Conservation (phyloP, 1,140 invertebrate genomes). For the Cotesia vestalis region DNA sequence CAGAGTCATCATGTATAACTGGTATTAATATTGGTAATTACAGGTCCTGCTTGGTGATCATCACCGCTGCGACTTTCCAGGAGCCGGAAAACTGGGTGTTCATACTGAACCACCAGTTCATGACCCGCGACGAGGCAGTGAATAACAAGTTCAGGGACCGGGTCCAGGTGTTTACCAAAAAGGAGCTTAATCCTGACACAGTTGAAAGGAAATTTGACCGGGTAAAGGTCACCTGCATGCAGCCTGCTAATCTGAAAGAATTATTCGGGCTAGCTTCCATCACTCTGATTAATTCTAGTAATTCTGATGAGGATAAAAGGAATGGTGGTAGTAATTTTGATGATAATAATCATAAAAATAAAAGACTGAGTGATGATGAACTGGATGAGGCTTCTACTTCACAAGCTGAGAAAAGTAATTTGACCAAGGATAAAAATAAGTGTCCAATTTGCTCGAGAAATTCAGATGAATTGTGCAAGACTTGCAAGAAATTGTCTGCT, state of each 20-base stretch:
- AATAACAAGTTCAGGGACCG: constrained; percentile 59
- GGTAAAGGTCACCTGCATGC: too few relatives aligned
- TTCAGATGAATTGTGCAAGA: constrained; percentile 49
- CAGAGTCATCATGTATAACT: constrained; percentile 54
- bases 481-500: constrained; percentile 45
- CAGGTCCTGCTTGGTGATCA: constrained; percentile 56
- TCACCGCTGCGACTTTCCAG: constrained; percentile 52
- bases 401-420: background rate
- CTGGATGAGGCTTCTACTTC: constrained; percentile 17
- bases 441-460: constrained; percentile 45
- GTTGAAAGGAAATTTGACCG: too few relatives aligned
- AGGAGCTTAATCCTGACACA: constrained; percentile 55
- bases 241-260: too few relatives aligned
- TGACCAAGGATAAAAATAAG: background rate
- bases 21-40: constrained; percentile 62
- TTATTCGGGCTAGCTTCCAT: constrained; percentile 57
- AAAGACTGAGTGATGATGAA: constrained; percentile 24
- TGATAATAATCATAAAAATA: background rate
- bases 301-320: too few relatives aligned
- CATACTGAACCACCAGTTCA: constrained; percentile 58
- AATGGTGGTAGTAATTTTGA: too few relatives aligned
- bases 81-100: constrained; percentile 60
- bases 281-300: constrained; percentile 38
- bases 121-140: constrained; percentile 58
- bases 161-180: constrained; percentile 60